phyloP scores from a whole-genome alignment of 2,888 invertebrate species.

The Barypeithes pellucidus region DNA sequence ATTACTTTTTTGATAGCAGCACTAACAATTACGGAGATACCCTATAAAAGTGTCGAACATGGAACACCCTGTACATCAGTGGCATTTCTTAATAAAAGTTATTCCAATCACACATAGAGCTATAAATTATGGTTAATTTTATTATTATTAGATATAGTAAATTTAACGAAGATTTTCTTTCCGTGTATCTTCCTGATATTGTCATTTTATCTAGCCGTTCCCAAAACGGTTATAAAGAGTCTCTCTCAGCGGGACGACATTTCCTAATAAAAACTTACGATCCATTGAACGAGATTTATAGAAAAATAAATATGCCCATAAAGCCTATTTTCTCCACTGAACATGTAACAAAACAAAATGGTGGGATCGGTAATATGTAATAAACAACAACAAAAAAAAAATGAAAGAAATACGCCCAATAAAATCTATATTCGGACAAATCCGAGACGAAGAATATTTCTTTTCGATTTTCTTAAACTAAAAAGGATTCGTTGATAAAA shows the following conservation, averaged over 20 bases:
- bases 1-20: too few species aligned
- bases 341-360: constrained; percentile 4
- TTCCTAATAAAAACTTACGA: constrained; percentile 33
- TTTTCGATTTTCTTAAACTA: not conserved
- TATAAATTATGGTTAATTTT: too few species aligned
- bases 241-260: constrained; percentile 11
- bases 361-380: not conserved
- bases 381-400: not conserved
- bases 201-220: constrained; percentile 2
- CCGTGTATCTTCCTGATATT: constrained; percentile 2
- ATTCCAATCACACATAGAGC: too few species aligned
- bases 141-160: constrained; percentile 1
- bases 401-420: constrained; percentile 13
- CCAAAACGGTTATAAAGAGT: constrained; percentile 17
- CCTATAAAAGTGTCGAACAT: too few species aligned
- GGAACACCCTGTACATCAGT: too few species aligned
- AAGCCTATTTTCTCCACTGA: not conserved
- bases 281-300: constrained; percentile 21
- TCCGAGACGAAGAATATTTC: not conserved
- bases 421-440: constrained; percentile 9
- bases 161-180: too few species aligned
- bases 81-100: too few species aligned
- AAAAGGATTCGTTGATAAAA: not conserved
- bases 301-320: constrained; percentile 25
- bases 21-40: too few species aligned